Percentiles rank a stretch among this genome's conserved stretches.
These are phyloP conservation scores for Daphoenositta chrysoptera DNA, from an alignment of 2,113 vertebrate species.

Conservation along the genomic window DNA sequence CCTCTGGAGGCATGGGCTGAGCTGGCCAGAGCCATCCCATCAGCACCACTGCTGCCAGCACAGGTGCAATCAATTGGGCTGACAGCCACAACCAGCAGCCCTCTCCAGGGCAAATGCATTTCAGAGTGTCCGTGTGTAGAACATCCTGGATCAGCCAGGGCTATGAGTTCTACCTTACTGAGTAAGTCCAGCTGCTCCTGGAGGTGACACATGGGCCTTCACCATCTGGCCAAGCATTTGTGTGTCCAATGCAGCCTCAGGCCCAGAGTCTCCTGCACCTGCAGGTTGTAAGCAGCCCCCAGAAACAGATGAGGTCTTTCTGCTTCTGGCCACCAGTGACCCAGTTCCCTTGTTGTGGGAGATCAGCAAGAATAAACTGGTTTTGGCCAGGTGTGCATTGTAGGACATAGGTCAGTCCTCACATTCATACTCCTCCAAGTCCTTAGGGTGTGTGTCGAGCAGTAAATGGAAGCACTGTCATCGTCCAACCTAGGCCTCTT, in stretches of 20 bases:
- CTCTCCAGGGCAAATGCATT: fast-evolving
- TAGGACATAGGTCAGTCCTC: not conserved
- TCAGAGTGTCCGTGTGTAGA: not conserved
- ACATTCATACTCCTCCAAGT: not conserved
- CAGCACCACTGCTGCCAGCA: not conserved
- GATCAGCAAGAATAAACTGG: not conserved
- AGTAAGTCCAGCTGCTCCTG: not conserved
- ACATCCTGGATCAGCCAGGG: not conserved
- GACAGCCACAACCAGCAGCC: not conserved
- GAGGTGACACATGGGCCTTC: not conserved
- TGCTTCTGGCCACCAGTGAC: not conserved
- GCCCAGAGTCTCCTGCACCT: not conserved
- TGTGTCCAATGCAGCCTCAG: not conserved
- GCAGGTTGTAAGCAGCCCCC: not conserved
- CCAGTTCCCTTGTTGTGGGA: not conserved
- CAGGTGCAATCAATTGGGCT: fast-evolving
- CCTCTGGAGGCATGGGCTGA: not conserved
- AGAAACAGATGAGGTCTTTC: not conserved
- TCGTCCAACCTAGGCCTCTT: not conserved
- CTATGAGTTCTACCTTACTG: fast-evolving
- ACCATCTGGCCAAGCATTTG: not conserved
- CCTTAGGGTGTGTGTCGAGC: not conserved
- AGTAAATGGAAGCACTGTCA: not conserved
- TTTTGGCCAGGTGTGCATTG: not conserved
- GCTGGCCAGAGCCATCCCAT: not conserved